A percentile compares a stretch with the other conserved stretches of the same genome.
Evolutionary conservation across 1,140 invertebrate genomes (phyloP).

Genomic region (Cherax quadricarinatus): DNA sequence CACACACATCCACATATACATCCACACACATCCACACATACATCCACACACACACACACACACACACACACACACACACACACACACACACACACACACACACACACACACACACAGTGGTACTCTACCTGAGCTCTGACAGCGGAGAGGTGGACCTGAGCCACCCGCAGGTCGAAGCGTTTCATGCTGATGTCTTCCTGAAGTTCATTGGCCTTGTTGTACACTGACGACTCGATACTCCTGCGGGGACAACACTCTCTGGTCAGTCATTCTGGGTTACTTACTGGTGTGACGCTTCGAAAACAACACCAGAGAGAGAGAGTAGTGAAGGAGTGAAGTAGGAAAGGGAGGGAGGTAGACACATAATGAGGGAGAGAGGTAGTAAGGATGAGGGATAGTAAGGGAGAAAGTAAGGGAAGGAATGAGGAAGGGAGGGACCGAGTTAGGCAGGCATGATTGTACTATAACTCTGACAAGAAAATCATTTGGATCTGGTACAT

Average conservation of each 20-base stretch:
- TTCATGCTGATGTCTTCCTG: constrained; percentile 97
- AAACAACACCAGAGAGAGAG: not conserved
- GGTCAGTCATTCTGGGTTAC: not conserved
- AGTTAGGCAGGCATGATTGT: too few species aligned
- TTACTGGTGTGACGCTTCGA: too few species aligned
- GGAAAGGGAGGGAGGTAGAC: not conserved
- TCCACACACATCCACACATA: not conserved
- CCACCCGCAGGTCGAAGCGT: constrained; percentile 92
- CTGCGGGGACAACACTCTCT: constrained; percentile 76
- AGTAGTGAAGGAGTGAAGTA: not conserved
- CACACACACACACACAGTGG: not conserved
- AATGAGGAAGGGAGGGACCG: too few species aligned
- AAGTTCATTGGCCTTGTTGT: constrained; percentile 95
- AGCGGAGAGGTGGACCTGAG: constrained; percentile 92
- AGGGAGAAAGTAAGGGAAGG: too few species aligned
- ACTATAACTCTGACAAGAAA: too few species aligned
- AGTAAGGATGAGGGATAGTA: too few species aligned
- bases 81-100: not conserved
- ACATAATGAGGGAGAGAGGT: not conserved
- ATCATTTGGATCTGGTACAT: too few species aligned
- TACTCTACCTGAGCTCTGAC: constrained; percentile 90
- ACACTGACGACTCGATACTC: constrained; percentile 88
- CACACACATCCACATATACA: not conserved
- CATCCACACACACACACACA: not conserved
- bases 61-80: constrained; percentile 9